A percentile compares a stretch with the other conserved stretches of the same genome.
phyloP scores from a whole-genome alignment of 30 jellyfish, hydroid and myxozoan species.

The Morbakka virulenta region DNA sequence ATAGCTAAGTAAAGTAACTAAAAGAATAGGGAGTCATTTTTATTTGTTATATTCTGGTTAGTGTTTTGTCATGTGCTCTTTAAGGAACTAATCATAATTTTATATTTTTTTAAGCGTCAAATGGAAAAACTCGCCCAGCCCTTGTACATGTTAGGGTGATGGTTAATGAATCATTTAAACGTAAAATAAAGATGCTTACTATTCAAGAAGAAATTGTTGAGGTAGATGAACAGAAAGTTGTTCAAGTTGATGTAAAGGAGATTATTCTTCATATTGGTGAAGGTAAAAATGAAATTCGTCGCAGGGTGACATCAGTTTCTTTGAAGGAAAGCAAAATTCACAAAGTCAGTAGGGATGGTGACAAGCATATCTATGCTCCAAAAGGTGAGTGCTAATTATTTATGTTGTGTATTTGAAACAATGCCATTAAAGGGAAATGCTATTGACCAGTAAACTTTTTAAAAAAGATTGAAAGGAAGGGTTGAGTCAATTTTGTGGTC shows the following conservation, averaged over 20 bases:
- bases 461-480: too few relatives aligned
- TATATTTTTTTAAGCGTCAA: neutral
- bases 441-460: too few relatives aligned
- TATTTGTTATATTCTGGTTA: too few relatives aligned
- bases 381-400: slow-evolving; percentile 34
- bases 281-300: slow-evolving; percentile 20
- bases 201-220: slow-evolving; percentile 62
- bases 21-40: too few relatives aligned
- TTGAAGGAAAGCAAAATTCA: slow-evolving; percentile 49
- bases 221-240: slow-evolving; percentile 44
- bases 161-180: slow-evolving; percentile 28
- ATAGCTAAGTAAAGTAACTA: too few relatives aligned
- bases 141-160: slow-evolving; percentile 55
- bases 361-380: slow-evolving; percentile 59
- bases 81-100: neutral
- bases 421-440: too few relatives aligned
- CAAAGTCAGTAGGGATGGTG: slow-evolving; percentile 9
- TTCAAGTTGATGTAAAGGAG: slow-evolving; percentile 59
- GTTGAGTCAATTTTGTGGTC: too few relatives aligned
- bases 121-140: slow-evolving; percentile 35
- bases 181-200: slow-evolving; percentile 41
- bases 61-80: neutral
- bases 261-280: slow-evolving; percentile 46
- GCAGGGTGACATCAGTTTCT: slow-evolving; percentile 27
- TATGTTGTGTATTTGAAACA: too few relatives aligned